These are phyloP conservation scores for Oryctolagus cuniculus DNA, from an alignment of 2,113 vertebrate genomes.

Conservation along the genomic window mOryCun1.1 NC_091435.1:109227001-109227500, in stretches of 20 bases:
- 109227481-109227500: not conserved
- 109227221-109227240: not conserved
- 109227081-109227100: not conserved
- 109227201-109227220: not conserved
- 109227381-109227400: not conserved
- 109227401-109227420: not conserved
- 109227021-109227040: not conserved
- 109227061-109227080: not conserved
- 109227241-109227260: not conserved
- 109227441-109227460: not conserved
- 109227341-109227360: not conserved
- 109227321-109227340: not conserved
- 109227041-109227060: constrained; percentile 4
- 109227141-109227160: constrained; percentile 29
- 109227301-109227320: not conserved
- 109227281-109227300: constrained; percentile 22
- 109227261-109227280: not conserved
- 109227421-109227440: not conserved
- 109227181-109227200: not conserved
- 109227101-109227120: not conserved
- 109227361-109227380: not conserved
- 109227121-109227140: not conserved
- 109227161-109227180: not conserved
- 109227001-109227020: not conserved
- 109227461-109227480: not conserved